phyloP scores from a whole-genome alignment of 92 coral and sea anemone species.

The Montipora capitata region DNA sequence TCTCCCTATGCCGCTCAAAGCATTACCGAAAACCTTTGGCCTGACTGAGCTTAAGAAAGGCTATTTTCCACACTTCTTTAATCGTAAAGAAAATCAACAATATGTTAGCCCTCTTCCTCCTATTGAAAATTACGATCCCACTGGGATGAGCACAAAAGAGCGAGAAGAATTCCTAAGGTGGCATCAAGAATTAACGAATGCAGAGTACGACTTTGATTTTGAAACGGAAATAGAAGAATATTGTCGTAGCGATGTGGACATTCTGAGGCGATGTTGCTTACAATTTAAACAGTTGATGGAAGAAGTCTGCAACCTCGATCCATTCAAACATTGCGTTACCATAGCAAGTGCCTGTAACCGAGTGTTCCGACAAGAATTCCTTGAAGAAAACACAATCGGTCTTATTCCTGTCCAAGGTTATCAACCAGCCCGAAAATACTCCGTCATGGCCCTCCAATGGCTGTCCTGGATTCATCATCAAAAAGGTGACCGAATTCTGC shows the following conservation, averaged over 20 bases:
- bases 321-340: no score
- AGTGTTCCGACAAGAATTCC: no score
- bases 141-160: no score
- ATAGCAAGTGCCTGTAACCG: no score
- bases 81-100: constrained; percentile 26
- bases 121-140: constrained; percentile 14
- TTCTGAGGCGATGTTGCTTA: no score
- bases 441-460: no score
- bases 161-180: no score
- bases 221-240: no score
- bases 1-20: constrained; percentile 4
- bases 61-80: constrained; percentile 67
- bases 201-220: no score
- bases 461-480: no score
- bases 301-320: neutral
- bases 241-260: no score
- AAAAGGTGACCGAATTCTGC: neutral
- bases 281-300: constrained; percentile 46
- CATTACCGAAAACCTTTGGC: constrained; percentile 63
- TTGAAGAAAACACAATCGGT: constrained; percentile 36
- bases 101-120: constrained; percentile 68
- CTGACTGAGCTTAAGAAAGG: neutral
- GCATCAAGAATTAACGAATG: no score
- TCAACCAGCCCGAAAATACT: neutral
- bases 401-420: constrained; percentile 68